Evolutionary conservation across 2,888 invertebrate species (phyloP).

Genomic region (Muscina levida): DNA sequence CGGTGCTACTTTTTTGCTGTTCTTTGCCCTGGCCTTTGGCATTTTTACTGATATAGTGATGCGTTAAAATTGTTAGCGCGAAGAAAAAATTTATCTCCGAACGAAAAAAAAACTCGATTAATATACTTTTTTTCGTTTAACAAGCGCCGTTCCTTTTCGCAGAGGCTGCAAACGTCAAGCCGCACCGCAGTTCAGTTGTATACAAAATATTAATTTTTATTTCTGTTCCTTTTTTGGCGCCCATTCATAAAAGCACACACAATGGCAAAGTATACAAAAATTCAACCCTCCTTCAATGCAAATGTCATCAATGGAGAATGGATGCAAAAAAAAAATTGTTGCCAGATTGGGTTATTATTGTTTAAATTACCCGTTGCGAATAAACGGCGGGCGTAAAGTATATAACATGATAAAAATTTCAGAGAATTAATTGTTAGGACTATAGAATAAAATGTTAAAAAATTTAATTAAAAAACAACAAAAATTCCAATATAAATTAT

Average conservation of each 20-base stretch:
- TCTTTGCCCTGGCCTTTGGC: conserved; percentile 70
- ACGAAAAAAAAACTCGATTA: conserved; percentile 5
- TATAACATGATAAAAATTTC: too few relatives aligned
- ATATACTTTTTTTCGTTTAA: neutral
- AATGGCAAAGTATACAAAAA: neutral
- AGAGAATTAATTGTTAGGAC: too few relatives aligned
- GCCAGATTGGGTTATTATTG: neutral
- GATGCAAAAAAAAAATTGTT: neutral
- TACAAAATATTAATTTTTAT: conserved; percentile 60
- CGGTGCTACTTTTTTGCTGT: conserved; percentile 60
- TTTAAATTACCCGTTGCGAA: too few relatives aligned
- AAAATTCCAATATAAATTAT: too few relatives aligned
- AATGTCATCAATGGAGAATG: neutral
- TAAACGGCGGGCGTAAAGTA: too few relatives aligned
- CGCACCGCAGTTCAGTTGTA: conserved; percentile 40
- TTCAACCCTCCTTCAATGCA: conserved; percentile 9
- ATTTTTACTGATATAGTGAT: conserved; percentile 62
- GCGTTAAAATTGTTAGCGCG: neutral
- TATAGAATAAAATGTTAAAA: too few relatives aligned
- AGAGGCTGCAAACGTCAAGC: conserved; percentile 44
- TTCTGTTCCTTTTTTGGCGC: conserved; percentile 61
- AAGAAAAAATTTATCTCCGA: neutral
- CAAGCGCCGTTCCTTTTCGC: too few relatives aligned
- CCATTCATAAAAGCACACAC: conserved; percentile 44
- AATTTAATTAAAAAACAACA: too few relatives aligned